Evolutionary conservation across 1,140 invertebrate genomes (phyloP).

Genomic region (Globodera rostochiensis): DNA sequence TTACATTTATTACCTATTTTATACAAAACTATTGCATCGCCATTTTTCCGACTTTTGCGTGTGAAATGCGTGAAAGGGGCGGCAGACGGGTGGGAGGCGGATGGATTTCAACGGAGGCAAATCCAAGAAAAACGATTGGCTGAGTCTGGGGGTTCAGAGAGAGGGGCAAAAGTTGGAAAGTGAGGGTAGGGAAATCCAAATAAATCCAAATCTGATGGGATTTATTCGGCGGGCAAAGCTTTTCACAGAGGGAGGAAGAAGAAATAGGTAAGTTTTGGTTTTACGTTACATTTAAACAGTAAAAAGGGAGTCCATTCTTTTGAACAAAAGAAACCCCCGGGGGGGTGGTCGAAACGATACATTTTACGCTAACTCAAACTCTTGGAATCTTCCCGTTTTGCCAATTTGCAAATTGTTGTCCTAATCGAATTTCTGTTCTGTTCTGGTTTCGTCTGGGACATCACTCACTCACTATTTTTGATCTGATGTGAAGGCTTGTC

Average conservation of each 20-base stretch:
- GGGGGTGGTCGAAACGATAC: too few species aligned
- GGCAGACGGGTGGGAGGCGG: background rate
- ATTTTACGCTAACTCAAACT: too few species aligned
- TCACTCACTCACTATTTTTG: too few species aligned
- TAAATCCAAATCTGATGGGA: slow-evolving; percentile 6
- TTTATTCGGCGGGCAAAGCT: background rate
- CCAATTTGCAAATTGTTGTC: too few species aligned
- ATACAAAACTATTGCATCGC: background rate
- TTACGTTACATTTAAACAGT: too few species aligned
- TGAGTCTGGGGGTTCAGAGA: background rate
- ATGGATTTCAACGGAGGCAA: background rate
- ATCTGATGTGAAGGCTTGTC: too few species aligned
- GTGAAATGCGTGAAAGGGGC: background rate
- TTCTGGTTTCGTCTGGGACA: too few species aligned
- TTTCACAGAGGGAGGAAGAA: background rate
- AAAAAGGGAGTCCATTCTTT: too few species aligned
- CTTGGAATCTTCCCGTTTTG: too few species aligned
- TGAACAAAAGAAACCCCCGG: too few species aligned
- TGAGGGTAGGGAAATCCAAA: background rate
- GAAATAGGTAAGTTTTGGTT: too few species aligned
- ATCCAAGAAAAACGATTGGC: background rate
- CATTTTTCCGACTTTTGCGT: background rate
- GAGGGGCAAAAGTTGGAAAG: background rate
- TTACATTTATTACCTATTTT: background rate
- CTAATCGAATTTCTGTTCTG: too few species aligned